Conservation (phyloP, 1,140 invertebrate species). For the Pararge aegeria region DNA sequence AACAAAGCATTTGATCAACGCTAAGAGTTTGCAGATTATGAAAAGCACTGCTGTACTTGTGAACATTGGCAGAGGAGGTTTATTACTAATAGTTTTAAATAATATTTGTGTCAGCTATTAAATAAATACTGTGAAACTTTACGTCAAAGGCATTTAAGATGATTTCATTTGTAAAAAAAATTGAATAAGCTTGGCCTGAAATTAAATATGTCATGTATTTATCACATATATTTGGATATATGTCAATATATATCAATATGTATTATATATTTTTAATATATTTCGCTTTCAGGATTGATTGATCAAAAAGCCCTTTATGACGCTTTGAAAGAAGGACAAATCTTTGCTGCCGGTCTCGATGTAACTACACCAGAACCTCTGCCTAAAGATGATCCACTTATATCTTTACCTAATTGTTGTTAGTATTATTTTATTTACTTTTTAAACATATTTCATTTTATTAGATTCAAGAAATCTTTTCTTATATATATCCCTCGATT, state of each 20-base stretch:
- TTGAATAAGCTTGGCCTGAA: too few relatives aligned
- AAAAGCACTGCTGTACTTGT: conserved; percentile 88
- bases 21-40: conserved; percentile 87
- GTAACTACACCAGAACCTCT: conserved; percentile 95
- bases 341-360: conserved; percentile 93
- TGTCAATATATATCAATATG: too few relatives aligned
- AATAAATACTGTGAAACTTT: too few relatives aligned
- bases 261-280: too few relatives aligned
- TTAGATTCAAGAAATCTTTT: background rate
- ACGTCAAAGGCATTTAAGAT: too few relatives aligned
- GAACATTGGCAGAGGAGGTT: conserved; percentile 89
- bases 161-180: too few relatives aligned
- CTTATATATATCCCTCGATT: too few relatives aligned
- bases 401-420: conserved; percentile 90
- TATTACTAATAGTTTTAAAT: background rate
- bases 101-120: too few relatives aligned
- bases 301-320: conserved; percentile 87
- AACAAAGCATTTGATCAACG: conserved; percentile 87
- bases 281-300: conserved; percentile 80
- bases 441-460: background rate
- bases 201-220: too few relatives aligned
- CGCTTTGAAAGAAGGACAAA: conserved; percentile 85
- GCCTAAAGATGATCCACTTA: conserved; percentile 86
- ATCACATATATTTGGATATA: too few relatives aligned
- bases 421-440: conserved; percentile 40